A percentile compares a stretch with the other conserved stretches of the same genome.
Evolutionary conservation across 1,140 invertebrate genomes (phyloP).

Genomic region (Zophobas morio): DNA sequence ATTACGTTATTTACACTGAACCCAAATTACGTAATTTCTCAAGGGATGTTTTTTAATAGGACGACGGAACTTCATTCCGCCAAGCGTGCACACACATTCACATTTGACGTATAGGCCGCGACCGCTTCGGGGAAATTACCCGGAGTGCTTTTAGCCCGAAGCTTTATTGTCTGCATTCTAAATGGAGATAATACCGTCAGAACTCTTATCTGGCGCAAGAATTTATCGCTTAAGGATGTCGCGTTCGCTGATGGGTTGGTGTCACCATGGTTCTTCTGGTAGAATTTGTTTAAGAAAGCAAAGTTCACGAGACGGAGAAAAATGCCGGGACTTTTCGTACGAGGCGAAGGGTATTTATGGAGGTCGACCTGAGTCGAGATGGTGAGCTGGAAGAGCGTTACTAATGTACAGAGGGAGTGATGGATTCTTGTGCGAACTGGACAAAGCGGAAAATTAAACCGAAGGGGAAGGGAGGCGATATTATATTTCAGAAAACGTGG

Average conservation of each 20-base stretch:
- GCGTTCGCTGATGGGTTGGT: slow-evolving; percentile 1
- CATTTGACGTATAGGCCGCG: slow-evolving; percentile 4
- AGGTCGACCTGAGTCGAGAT: background rate
- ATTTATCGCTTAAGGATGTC: background rate
- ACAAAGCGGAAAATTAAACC: no score
- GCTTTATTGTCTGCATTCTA: slow-evolving; percentile 32
- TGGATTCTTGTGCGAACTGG: no score
- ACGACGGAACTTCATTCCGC: background rate
- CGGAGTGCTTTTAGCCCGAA: slow-evolving; percentile 21
- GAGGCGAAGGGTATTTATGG: background rate
- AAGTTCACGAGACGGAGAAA: background rate
- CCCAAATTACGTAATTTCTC: background rate
- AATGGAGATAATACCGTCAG: slow-evolving; percentile 20
- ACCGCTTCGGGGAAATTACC: slow-evolving; percentile 8
- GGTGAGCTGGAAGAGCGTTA: no score
- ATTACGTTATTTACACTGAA: no score
- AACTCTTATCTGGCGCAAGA: slow-evolving; percentile 10
- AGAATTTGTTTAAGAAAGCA: slow-evolving; percentile 13
- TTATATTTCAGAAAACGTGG: no score
- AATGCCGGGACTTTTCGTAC: background rate
- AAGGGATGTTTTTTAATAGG: background rate
- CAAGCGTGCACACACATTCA: background rate
- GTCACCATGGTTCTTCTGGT: background rate
- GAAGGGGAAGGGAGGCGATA: no score
- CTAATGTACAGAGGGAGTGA: no score